Percentiles rank a stretch among this genome's conserved stretches.
Conservation (phyloP, 2,888 invertebrate species). For the Coleophora deauratella region DNA sequence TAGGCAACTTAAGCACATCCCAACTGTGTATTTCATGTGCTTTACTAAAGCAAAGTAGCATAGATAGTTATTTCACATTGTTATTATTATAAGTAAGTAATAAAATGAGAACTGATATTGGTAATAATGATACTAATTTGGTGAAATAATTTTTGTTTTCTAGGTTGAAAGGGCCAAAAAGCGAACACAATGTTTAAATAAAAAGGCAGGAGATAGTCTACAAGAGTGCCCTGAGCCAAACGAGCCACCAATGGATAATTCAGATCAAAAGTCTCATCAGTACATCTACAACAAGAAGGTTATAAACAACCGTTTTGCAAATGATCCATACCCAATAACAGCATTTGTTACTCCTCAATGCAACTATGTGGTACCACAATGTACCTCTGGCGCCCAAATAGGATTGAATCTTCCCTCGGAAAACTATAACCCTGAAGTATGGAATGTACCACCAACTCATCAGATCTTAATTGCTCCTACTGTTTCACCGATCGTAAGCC, state of each 20-base stretch:
- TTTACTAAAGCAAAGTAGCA: too few relatives aligned
- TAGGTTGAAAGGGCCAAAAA: slow-evolving; percentile 42
- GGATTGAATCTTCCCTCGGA: background rate
- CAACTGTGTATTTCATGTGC: too few relatives aligned
- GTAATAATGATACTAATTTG: too few relatives aligned
- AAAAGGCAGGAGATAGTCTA: slow-evolving; percentile 13
- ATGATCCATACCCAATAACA: slow-evolving; percentile 10
- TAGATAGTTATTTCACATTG: too few relatives aligned
- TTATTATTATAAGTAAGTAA: too few relatives aligned
- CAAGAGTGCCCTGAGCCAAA: slow-evolving; percentile 39
- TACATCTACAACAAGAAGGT: slow-evolving; percentile 24
- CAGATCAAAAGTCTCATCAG: background rate
- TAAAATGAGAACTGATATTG: too few relatives aligned
- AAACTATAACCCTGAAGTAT: slow-evolving; percentile 23
- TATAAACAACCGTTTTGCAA: slow-evolving; percentile 26
- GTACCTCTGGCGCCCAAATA: background rate
- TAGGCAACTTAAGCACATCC: too few relatives aligned
- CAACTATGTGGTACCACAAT: background rate
- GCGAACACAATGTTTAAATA: slow-evolving; percentile 20
- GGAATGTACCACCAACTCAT: slow-evolving; percentile 20
- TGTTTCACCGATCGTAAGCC: slow-evolving; percentile 14
- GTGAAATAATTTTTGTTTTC: too few relatives aligned
- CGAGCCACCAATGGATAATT: slow-evolving; percentile 28
- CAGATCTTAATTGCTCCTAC: slow-evolving; percentile 15
- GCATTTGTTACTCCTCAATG: slow-evolving; percentile 6